Evolutionary conservation across 2,797 vertebrate genomes (phyloP).

Genomic region (Urocyon cinereoargenteus): DNA sequence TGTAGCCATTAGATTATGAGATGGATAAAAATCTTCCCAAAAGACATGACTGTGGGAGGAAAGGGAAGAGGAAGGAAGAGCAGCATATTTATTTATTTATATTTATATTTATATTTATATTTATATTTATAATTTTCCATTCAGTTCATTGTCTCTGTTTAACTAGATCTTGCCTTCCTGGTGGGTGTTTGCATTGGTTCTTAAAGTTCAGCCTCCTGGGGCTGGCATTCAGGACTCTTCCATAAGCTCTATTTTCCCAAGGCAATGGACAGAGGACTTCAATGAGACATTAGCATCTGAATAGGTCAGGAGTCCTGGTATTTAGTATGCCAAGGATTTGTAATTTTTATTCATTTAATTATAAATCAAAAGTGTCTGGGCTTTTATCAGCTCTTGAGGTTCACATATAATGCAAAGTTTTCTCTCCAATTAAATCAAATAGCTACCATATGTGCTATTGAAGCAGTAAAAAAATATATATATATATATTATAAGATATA

Average conservation of each 20-base stretch:
- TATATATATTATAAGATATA: too few species aligned
- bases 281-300: constrained; percentile 70
- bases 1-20: too few species aligned
- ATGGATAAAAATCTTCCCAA: neutral
- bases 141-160: constrained; percentile 35
- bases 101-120: constrained; percentile 57
- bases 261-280: constrained; percentile 36
- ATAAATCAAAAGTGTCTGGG: constrained; percentile 70
- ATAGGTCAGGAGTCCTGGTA: constrained; percentile 65
- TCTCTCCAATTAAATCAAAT: constrained; percentile 12
- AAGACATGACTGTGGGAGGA: constrained; percentile 28
- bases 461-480: neutral
- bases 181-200: constrained; percentile 50
- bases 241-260: constrained; percentile 53
- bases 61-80: neutral
- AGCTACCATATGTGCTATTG: neutral
- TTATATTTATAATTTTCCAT: constrained; percentile 59
- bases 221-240: constrained; percentile 57
- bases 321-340: constrained; percentile 47
- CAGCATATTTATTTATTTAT: too few species aligned
- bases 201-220: constrained; percentile 74
- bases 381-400: constrained; percentile 5
- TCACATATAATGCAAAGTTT: constrained; percentile 42
- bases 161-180: constrained; percentile 65
- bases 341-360: constrained; percentile 74